These are phyloP conservation scores for Rhorus exstirpatorius DNA, from an alignment of 2,888 invertebrate genomes.

Conservation along the genomic window DNA sequence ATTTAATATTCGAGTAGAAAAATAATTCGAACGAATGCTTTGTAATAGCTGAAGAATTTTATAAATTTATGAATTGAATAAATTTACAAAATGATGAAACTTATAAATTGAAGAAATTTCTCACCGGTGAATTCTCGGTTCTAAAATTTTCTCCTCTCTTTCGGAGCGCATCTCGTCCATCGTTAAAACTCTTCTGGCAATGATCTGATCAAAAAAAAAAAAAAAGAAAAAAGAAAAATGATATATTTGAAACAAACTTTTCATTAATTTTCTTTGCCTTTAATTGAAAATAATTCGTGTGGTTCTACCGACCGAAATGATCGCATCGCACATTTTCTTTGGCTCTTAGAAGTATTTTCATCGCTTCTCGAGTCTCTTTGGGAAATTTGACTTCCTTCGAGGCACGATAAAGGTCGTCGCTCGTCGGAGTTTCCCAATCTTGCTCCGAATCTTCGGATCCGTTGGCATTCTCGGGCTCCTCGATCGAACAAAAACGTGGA, in stretches of 20 bases:
- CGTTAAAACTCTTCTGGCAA: constrained; percentile 18
- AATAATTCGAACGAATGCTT: no score
- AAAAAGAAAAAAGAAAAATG: no score
- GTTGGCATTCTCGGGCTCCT: constrained; percentile 17
- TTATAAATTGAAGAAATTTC: no score
- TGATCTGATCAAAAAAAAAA: constrained; percentile 36
- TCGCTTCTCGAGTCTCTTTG: constrained; percentile 77
- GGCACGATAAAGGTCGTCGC: constrained; percentile 37
- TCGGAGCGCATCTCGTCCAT: not conserved
- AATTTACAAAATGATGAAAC: no score
- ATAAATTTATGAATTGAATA: no score
- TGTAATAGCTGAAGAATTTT: no score
- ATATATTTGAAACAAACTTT: not conserved
- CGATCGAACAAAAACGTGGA: constrained; percentile 20
- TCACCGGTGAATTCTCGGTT: constrained; percentile 32
- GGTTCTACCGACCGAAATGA: constrained; percentile 25
- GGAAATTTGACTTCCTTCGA: constrained; percentile 73
- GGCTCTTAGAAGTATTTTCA: constrained; percentile 72
- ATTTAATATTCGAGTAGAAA: no score
- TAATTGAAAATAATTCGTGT: not conserved
- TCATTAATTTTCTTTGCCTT: not conserved
- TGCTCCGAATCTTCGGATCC: constrained; percentile 58
- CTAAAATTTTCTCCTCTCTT: constrained; percentile 8
- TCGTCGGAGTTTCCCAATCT: constrained; percentile 64
- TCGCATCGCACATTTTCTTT: constrained; percentile 40